Evolutionary conservation across 2,113 vertebrate species (phyloP), one percentile per base, ranked within the genome.

Genomic region (Phasianus colchicus): DNA sequence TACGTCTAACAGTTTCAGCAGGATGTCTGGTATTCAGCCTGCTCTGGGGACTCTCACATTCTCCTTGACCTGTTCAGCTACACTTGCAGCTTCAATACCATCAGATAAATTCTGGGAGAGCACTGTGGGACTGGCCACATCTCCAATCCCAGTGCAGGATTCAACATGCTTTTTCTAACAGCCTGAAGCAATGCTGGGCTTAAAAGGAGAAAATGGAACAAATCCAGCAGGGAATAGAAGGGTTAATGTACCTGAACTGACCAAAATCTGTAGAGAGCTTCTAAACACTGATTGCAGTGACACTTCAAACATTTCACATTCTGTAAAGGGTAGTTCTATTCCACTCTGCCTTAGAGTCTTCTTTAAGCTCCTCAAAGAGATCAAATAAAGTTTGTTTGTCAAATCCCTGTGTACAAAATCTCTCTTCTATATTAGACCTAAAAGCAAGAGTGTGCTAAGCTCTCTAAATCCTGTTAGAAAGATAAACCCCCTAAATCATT

Each of bases 371-470:
- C 86, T 91, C 86, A 48, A 7, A 86, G 45, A 89, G 63, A 93
- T 89, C 58, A 95, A 95, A 95, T 83, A 61, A 81, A 85, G 58
- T 94, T 96, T 96, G 43, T 88, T 93, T 95, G 78, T 91, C 54
- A 95, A 92, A 94, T 88, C 70, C 45, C 70, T 84, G 1, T 27
- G 10, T 86, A 92, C 27, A 42, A 92, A 88, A 87, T 20, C 1
- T 38, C 73, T 30, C 43, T 91, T 34, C 78, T 83, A 9, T 71
- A 83, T 89, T 93, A 92, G 86, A 88, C 58, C 64, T 86, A 86
- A 92, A 88, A 87, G 30, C 0, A 11, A 75, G 54, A 72, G 54
- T 69, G 14, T 63, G 50, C 52, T 96, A 94, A 95, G 54, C 65
- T 95, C 66, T 93, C 45, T 88, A 93, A 95, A 96, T 90, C 94